Evolutionary conservation across 37 sponge, comb jelly and placozoan species (phyloP).

Genomic region (Eunapius fragilis): DNA sequence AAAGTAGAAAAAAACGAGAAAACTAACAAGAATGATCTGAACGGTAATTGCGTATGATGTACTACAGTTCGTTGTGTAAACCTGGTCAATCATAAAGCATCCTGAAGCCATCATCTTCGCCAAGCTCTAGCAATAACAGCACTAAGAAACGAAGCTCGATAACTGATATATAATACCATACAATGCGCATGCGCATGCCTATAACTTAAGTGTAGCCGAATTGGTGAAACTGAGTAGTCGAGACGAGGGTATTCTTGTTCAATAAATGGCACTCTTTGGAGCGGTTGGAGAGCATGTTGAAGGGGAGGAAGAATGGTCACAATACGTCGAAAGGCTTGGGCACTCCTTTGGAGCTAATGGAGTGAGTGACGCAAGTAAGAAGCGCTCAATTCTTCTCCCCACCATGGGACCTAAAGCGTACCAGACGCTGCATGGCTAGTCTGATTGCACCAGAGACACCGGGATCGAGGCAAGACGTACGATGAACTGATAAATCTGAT

Average conservation of each 20-base stretch:
- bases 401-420: too few species aligned
- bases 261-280: background rate
- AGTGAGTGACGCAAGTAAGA: too few species aligned
- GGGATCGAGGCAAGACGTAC: background rate
- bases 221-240: background rate
- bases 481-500: background rate
- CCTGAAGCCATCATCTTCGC: too few species aligned
- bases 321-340: background rate
- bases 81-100: too few species aligned
- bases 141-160: too few species aligned
- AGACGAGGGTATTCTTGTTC: constrained; percentile 4
- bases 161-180: background rate
- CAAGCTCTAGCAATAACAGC: too few species aligned
- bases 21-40: too few species aligned
- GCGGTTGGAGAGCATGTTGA: constrained; percentile 1
- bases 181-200: background rate
- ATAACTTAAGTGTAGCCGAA: background rate
- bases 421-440: too few species aligned
- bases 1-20: too few species aligned
- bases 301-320: constrained; percentile 10
- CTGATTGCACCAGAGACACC: constrained; percentile 1
- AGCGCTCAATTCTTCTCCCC: too few species aligned
- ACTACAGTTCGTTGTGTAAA: too few species aligned
- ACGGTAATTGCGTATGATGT: too few species aligned
- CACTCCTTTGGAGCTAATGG: background rate